A percentile compares a stretch with the other conserved stretches of the same genome.
These are phyloP conservation scores for Bubo scandiacus DNA, from an alignment of 2,113 vertebrate species.

Conservation along the genomic window DNA sequence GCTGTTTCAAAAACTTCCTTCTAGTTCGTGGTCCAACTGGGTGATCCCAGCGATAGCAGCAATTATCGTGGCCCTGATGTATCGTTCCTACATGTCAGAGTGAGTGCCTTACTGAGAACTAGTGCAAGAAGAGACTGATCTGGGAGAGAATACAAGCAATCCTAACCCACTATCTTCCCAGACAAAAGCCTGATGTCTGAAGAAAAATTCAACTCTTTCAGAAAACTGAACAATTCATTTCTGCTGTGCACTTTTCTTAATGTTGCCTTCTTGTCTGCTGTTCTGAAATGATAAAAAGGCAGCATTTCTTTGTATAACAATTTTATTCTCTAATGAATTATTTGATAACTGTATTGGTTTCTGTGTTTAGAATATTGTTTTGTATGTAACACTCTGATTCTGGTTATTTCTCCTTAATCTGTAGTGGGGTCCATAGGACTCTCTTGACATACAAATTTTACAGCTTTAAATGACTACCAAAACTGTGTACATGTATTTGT, in stretches of 20 bases:
- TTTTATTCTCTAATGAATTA: constrained; percentile 25
- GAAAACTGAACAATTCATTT: constrained; percentile 20
- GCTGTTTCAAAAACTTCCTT: constrained; percentile 37
- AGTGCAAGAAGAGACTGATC: not conserved
- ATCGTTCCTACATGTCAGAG: constrained; percentile 78
- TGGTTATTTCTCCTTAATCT: not conserved
- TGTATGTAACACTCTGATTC: constrained; percentile 20
- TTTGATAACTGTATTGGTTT: constrained; percentile 56
- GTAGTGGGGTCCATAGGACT: not conserved
- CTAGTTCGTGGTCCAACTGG: constrained; percentile 86
- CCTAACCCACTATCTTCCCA: not conserved
- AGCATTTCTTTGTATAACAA: constrained; percentile 42
- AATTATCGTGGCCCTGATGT: constrained; percentile 81
- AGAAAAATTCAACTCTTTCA: not conserved
- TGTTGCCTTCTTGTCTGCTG: constrained; percentile 59
- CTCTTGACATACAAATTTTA: not conserved
- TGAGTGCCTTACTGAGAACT: constrained; percentile 53
- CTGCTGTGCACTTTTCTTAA: constrained; percentile 40
- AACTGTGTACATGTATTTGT: not conserved
- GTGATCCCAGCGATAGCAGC: constrained; percentile 83
- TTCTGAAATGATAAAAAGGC: constrained; percentile 18
- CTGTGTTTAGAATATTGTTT: constrained; percentile 17
- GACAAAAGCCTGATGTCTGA: constrained; percentile 18
- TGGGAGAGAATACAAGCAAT: constrained; percentile 15
- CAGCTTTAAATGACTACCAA: constrained; percentile 61